Base-by-base conservation (phyloP, 2,113 vertebrate genomes). In the Vulpes ferrilata region DNA sequence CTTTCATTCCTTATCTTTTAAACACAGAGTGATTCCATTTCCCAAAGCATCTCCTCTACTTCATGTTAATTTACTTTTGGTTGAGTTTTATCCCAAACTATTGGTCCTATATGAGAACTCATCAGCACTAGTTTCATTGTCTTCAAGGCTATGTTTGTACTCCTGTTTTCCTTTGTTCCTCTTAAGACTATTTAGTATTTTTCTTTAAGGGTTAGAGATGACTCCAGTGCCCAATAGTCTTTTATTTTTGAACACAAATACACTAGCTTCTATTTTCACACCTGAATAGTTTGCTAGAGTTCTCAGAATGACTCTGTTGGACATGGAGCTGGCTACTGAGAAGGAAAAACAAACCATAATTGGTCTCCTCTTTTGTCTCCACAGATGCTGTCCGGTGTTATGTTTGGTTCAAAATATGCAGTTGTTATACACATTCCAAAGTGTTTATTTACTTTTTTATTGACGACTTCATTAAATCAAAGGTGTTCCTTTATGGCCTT, bases 391-490 rank as follows among this genome's bases (percentile, higher is more conserved):
- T 57, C 32, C 13, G 53, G n/a, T 35, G 43, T 12, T 69, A 22
- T 11, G 38, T 30, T 93, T 96, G 25, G 15, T 59, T 90, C 38
- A 84, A 90, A 69, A 90, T 23, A 88, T n/a, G 55, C 5, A 87
- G 57, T 8, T 92, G 5, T 71, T 88, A 64, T 1, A 6, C 22
- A 48, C 38, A 82, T 55, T 80, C 12, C 25, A 90, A 97, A 65
- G 13, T 48, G 17, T 80, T 94, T 86, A 87, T 89, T 95, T 88
- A 80, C 17, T 79, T 79, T 91, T 85, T 51, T 59, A 86, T 62
- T 89, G 48, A 74, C 73, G 62, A 98, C 30, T 38, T 92, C 69
- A 87, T 64, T 87, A 86, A 95, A 53, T 15, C 16, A 69, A 96
- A 71, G 27, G 62, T 97, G 32, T 74, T 86, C 30, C 27, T 94